Base-by-base conservation (phyloP, 2,888 invertebrate genomes). In the Xanthorhoe designata region DNA sequence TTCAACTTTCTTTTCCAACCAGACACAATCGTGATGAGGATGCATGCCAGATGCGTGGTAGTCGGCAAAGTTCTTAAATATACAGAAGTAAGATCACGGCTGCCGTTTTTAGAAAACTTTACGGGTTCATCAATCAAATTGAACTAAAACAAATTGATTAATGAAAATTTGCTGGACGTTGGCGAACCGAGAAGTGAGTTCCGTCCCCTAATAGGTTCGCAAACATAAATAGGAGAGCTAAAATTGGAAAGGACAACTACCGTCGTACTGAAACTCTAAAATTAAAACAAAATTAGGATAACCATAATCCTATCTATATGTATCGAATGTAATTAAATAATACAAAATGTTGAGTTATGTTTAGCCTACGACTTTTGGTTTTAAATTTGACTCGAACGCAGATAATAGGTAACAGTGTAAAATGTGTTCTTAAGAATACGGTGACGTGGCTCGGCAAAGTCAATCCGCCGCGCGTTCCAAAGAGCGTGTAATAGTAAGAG, bases 151-250 rank as follows among this genome's bases (percentile, higher is more conserved):
- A 38, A 59, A 51, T 19, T 42, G 52, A 60, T 53, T 53, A 60
- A 53, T 60, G 24, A 60, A 60, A 29, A 58, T 59, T 51, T 13
- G 60, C 29, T 60, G 38, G 51, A 59, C 51, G 15, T 19, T 50
- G 7, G 58, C 58, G 13, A 13, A 35, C 35, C 18, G 17, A 18
- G 35, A 35, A 35, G 24, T 42, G 52, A 42, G 42, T 42, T 42
- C 9, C 52, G 32, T 49, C n/a, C 24, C 51, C 51, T 19, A 55
- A 57, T 57, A 45, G 9, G 32, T n/a, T 57, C 17, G 49, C 49
- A 29, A 49, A 49, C 32, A 32, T 13, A n/a, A 45, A 45, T 45
- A 24, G 55, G 13, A 24, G 24, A 55, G 38, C 19, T n/a, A 19
- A 51, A 51, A 19, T 13, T 10, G 24, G 19, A 51, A 24, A 13